Conservation (phyloP, 2,113 vertebrate genomes). For the Lepisosteus oculatus region DNA sequence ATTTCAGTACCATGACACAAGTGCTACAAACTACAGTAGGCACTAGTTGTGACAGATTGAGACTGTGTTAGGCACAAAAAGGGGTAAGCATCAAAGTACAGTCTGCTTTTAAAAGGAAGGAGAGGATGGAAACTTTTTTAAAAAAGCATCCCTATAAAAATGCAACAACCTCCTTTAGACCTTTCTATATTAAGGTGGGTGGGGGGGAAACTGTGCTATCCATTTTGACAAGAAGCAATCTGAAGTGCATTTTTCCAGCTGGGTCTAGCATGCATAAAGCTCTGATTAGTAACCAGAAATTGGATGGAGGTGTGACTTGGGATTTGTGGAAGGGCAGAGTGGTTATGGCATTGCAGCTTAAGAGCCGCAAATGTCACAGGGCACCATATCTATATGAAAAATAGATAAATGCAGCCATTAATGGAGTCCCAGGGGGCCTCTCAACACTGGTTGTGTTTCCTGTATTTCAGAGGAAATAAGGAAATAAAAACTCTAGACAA, state of each 20-base stretch:
- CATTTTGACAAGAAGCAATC: slow-evolving; percentile 3
- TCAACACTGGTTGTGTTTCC: neutral
- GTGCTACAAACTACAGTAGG: no score
- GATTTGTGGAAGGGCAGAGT: neutral
- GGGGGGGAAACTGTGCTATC: neutral
- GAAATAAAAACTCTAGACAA: neutral
- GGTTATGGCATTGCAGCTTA: neutral
- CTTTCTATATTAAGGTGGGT: neutral
- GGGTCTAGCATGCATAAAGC: slow-evolving; percentile 1
- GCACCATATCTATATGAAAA: slow-evolving; percentile 16
- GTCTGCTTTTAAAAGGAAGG: neutral
- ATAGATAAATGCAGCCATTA: slow-evolving; percentile 19
- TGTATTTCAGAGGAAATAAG: neutral
- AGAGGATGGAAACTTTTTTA: neutral
- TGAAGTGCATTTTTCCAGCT: neutral
- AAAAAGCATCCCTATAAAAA: neutral
- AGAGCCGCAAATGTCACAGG: slow-evolving; percentile 13
- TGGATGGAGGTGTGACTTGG: slow-evolving; percentile 4
- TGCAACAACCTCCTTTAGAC: neutral
- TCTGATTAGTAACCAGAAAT: slow-evolving; percentile 7
- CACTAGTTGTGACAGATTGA: neutral
- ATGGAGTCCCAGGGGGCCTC: neutral
- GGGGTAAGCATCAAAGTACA: neutral
- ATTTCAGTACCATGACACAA: no score
- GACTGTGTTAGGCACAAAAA: neutral